phyloP scores from a whole-genome alignment of 2,888 invertebrate genomes.

The Abrostola triplasia region DNA sequence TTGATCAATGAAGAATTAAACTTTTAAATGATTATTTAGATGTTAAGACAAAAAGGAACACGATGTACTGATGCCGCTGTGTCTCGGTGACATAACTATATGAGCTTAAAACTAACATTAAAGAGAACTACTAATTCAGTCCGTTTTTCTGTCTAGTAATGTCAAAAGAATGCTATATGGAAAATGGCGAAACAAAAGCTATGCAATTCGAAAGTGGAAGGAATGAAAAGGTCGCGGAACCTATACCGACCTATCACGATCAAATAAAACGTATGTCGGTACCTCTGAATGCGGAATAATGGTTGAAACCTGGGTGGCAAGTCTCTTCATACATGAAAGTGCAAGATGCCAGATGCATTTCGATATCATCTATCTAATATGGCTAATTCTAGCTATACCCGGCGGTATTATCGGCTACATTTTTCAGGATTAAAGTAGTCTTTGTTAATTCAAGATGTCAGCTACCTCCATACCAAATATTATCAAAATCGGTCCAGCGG shows the following conservation, averaged over 20 bases:
- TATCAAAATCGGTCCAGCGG: too few relatives aligned
- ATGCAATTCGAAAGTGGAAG: constrained; percentile 46
- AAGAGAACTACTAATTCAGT: too few relatives aligned
- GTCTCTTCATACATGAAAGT: constrained; percentile 16
- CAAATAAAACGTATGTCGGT: constrained; percentile 20
- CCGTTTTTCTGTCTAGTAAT: constrained; percentile 7
- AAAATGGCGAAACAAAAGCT: constrained; percentile 38
- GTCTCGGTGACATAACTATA: too few relatives aligned
- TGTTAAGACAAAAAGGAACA: too few relatives aligned
- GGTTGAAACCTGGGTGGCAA: constrained; percentile 30
- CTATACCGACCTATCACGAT: constrained; percentile 50
- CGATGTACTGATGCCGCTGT: too few relatives aligned
- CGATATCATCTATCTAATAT: too few relatives aligned
- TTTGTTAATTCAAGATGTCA: too few relatives aligned
- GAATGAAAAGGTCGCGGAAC: constrained; percentile 48
- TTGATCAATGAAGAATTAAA: background rate
- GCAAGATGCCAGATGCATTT: constrained; percentile 5
- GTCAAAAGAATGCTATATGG: constrained; percentile 27
- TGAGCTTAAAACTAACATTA: too few relatives aligned
- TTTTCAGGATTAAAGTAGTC: too few relatives aligned
- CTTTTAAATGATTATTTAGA: background rate
- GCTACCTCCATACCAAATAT: too few relatives aligned
- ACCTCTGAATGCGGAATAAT: constrained; percentile 31
- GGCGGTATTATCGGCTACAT: too few relatives aligned
- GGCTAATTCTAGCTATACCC: too few relatives aligned